Conservation (phyloP, 2,888 invertebrate species). For the Ochropleura leucogaster region DNA sequence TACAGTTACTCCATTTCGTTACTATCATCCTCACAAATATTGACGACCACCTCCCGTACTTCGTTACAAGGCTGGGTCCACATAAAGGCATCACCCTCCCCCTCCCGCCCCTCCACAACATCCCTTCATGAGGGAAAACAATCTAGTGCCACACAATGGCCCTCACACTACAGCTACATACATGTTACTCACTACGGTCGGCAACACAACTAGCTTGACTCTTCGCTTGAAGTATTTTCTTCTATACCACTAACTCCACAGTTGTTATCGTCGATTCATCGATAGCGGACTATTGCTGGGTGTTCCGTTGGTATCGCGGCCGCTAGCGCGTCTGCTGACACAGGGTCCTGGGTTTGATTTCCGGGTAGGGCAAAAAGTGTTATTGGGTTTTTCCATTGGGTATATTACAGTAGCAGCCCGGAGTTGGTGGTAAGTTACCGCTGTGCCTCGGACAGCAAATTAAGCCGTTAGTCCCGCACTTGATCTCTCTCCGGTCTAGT, state of each 20-base stretch:
- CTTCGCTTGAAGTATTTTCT: not conserved
- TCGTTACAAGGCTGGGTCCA: not conserved
- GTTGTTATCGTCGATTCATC: not conserved
- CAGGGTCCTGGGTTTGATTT: too few species aligned
- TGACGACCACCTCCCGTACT: not conserved
- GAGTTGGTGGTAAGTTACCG: too few species aligned
- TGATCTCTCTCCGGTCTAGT: too few species aligned
- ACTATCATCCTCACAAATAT: constrained; percentile 8
- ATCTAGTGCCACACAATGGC: constrained; percentile 21
- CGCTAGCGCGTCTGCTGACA: too few species aligned
- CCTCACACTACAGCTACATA: not conserved
- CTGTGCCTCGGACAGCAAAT: too few species aligned
- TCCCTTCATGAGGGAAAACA: constrained; percentile 24
- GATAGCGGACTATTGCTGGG: too few species aligned
- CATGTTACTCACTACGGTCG: constrained; percentile 1
- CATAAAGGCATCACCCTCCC: not conserved
- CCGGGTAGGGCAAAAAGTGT: too few species aligned
- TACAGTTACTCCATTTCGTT: not conserved
- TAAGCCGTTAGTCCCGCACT: too few species aligned
- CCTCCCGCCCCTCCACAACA: not conserved
- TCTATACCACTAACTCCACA: not conserved
- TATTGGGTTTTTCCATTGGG: too few species aligned
- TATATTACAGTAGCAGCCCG: too few species aligned
- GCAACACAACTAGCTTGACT: not conserved
- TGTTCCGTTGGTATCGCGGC: too few species aligned